These are phyloP conservation scores for Amphipoea oculea DNA, from an alignment of 2,888 invertebrate species.

Conservation along the genomic window DNA sequence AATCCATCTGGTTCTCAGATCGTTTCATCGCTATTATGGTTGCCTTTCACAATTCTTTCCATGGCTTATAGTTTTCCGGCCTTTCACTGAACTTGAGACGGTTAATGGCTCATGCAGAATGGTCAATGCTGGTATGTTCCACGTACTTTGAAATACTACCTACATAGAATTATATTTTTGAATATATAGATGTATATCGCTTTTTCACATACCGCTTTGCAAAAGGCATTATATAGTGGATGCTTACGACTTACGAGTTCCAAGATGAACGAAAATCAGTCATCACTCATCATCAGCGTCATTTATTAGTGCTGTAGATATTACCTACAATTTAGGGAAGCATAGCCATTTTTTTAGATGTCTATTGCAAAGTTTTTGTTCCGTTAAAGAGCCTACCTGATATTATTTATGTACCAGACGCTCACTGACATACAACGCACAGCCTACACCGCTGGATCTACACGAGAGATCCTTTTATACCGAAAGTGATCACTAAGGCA, in stretches of 20 bases:
- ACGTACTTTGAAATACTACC: not conserved
- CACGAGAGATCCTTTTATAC: not conserved
- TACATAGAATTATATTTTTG: not conserved
- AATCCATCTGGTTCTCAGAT: conserved; percentile 73
- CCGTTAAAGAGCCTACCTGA: not conserved
- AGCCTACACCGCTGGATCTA: not conserved
- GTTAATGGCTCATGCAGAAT: conserved; percentile 59
- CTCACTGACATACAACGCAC: not conserved
- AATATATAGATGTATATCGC: not conserved
- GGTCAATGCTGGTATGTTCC: conserved; percentile 30
- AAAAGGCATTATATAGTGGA: not conserved
- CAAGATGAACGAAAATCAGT: not conserved
- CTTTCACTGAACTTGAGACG: conserved; percentile 75
- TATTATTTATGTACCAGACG: not conserved
- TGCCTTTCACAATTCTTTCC: conserved; percentile 81
- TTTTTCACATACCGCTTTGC: not conserved
- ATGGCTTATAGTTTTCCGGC: conserved; percentile 77
- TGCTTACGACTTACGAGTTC: not conserved
- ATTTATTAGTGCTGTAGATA: not conserved
- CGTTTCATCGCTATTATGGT: conserved; percentile 65
- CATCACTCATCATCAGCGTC: not conserved
- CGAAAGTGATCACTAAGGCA: not conserved
- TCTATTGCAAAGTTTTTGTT: not conserved
- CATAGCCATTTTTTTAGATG: not conserved
- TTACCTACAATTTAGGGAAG: not conserved